phyloP scores from a whole-genome alignment of 2,797 vertebrate species.

The Danio tinwini region DNA sequence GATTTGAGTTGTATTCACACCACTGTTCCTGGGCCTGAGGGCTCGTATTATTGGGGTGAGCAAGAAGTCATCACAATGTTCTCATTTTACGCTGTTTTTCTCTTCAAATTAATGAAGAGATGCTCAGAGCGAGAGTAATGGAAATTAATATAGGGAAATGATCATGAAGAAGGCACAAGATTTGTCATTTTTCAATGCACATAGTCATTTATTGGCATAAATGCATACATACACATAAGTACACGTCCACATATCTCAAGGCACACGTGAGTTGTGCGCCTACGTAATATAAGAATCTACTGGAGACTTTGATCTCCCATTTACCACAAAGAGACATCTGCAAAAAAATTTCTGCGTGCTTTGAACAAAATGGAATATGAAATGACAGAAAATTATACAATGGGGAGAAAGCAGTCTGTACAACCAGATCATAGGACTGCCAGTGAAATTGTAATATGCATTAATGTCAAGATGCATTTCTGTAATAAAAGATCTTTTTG shows the following conservation, averaged over 20 bases:
- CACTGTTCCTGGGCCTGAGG: slow-evolving; percentile 7
- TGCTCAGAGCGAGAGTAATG: neutral
- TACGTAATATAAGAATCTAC: slow-evolving; percentile 2
- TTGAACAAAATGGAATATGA: slow-evolving; percentile 30
- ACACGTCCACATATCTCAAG: neutral
- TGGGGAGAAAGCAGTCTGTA: neutral
- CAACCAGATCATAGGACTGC: slow-evolving; percentile 1
- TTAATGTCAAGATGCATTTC: slow-evolving; percentile 49
- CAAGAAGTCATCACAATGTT: slow-evolving; percentile 27
- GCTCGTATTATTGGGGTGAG: slow-evolving; percentile 21
- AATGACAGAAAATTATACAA: slow-evolving; percentile 24
- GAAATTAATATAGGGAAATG: neutral
- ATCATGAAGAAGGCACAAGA: neutral
- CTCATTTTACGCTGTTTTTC: slow-evolving; percentile 19
- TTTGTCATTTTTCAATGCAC: neutral
- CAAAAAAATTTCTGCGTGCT: slow-evolving; percentile 15
- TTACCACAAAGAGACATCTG: slow-evolving; percentile 20
- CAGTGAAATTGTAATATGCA: slow-evolving; percentile 33
- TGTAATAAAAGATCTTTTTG: neutral
- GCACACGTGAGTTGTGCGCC: neutral
- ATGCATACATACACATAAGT: neutral
- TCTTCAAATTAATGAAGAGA: slow-evolving; percentile 25
- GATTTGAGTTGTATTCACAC: slow-evolving; percentile 28
- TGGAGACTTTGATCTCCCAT: slow-evolving; percentile 28
- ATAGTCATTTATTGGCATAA: neutral